Evolutionary conservation across 2,797 vertebrate species (phyloP).

Genomic region (Bufotes viridis): DNA sequence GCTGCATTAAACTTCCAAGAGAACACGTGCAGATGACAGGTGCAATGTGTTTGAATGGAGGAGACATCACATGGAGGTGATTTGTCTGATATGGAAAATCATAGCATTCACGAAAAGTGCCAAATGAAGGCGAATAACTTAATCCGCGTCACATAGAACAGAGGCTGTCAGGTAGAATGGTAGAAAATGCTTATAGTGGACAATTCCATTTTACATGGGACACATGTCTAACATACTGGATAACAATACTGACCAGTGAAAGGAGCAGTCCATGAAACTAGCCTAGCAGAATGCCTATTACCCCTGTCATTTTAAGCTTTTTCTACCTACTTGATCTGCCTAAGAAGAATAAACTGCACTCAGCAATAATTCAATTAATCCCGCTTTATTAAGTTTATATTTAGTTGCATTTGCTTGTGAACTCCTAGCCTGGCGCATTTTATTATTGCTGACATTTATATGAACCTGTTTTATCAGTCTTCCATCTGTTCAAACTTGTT

Average conservation of each 20-base stretch:
- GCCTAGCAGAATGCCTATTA: neutral
- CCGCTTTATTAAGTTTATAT: slow-evolving; percentile 19
- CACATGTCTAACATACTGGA: neutral
- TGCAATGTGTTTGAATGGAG: too few relatives aligned
- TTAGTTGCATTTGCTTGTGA: slow-evolving; percentile 26
- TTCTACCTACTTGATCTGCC: neutral
- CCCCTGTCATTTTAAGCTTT: neutral
- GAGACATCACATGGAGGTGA: too few relatives aligned
- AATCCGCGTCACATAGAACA: neutral
- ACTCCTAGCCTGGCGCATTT: neutral
- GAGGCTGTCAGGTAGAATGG: neutral
- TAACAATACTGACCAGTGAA: neutral
- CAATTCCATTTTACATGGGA: neutral
- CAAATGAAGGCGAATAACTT: neutral
- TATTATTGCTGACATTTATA: slow-evolving; percentile 16
- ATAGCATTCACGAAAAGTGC: neutral
- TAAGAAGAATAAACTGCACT: neutral
- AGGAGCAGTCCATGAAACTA: neutral
- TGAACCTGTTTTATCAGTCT: slow-evolving; percentile 27
- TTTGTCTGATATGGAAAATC: neutral
- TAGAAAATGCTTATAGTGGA: neutral
- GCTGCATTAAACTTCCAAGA: neutral
- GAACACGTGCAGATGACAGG: too few relatives aligned
- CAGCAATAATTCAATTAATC: slow-evolving; percentile 29
- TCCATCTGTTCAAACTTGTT: slow-evolving; percentile 29